These are phyloP conservation scores for Agrotis clavis DNA, from an alignment of 2,888 invertebrate genomes.

Conservation along the genomic window DNA sequence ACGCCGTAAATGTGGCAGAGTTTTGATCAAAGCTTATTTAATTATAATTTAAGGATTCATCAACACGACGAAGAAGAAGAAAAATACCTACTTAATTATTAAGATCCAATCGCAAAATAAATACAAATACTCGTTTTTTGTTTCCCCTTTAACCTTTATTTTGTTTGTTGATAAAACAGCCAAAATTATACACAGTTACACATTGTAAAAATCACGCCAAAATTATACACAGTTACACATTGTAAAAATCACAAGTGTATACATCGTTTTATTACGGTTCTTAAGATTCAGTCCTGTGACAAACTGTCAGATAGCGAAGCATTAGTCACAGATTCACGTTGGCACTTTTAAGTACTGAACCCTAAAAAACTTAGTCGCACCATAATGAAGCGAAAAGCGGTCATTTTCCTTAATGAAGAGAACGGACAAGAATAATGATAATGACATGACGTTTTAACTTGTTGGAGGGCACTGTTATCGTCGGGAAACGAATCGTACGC, in stretches of 20 bases:
- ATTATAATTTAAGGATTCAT: too few species aligned
- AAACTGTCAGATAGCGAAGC: background rate
- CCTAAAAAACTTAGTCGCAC: constrained; percentile 20
- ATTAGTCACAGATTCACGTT: background rate
- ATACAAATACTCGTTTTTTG: too few species aligned
- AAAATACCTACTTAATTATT: too few species aligned
- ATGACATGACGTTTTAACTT: constrained; percentile 64
- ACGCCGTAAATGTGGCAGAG: too few species aligned
- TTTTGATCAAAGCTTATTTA: too few species aligned
- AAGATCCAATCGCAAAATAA: too few species aligned
- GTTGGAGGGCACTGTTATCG: constrained; percentile 41
- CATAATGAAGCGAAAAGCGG: constrained; percentile 45
- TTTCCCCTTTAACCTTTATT: too few species aligned
- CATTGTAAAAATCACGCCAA: too few species aligned
- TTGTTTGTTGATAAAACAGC: too few species aligned
- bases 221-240: too few species aligned
- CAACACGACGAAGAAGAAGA: too few species aligned
- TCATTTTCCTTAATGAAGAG: constrained; percentile 70
- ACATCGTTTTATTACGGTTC: background rate
- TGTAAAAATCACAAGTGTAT: background rate
- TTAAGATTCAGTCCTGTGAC: background rate
- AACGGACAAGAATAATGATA: constrained; percentile 62
- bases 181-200: too few species aligned
- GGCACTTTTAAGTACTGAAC: background rate
- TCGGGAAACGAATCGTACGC: constrained; percentile 32